Evolutionary conservation across 2,888 invertebrate genomes (phyloP).

Genomic region (Hemithea aestivaria): DNA sequence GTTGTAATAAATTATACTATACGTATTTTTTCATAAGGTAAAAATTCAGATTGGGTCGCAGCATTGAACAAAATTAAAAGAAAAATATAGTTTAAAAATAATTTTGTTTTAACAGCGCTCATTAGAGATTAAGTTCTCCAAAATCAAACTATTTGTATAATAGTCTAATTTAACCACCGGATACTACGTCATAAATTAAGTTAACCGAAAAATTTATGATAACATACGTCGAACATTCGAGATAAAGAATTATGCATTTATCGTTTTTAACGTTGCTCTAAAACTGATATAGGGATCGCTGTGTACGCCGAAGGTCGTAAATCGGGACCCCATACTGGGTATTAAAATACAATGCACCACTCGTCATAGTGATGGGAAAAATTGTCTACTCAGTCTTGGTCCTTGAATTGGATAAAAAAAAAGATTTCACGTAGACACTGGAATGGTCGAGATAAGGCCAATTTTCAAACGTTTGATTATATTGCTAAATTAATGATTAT

Average conservation of each 20-base stretch:
- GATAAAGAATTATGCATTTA: slow-evolving; percentile 41
- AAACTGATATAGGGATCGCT: slow-evolving; percentile 38
- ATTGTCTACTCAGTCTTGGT: background rate
- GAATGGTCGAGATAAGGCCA: no score
- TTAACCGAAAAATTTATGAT: slow-evolving; percentile 23
- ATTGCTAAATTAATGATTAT: no score
- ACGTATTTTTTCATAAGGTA: no score
- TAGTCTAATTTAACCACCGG: slow-evolving; percentile 1
- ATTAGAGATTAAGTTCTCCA: background rate
- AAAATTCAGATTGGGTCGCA: no score
- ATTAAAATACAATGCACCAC: slow-evolving; percentile 23
- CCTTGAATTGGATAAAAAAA: background rate
- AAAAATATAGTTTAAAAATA: no score
- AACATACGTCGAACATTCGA: slow-evolving; percentile 27
- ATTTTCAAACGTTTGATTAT: no score
- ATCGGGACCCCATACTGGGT: slow-evolving; percentile 33
- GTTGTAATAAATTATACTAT: no score
- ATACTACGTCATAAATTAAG: slow-evolving; percentile 12
- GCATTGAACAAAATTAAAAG: no score
- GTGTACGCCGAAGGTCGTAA: slow-evolving; percentile 42
- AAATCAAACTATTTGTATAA: background rate
- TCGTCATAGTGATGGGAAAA: slow-evolving; percentile 13
- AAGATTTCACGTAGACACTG: no score
- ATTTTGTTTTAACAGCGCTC: no score
- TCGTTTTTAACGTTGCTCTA: slow-evolving; percentile 38